These are phyloP conservation scores for Daphoenositta chrysoptera DNA, from an alignment of 2,113 vertebrate species.

Conservation along the genomic window DNA sequence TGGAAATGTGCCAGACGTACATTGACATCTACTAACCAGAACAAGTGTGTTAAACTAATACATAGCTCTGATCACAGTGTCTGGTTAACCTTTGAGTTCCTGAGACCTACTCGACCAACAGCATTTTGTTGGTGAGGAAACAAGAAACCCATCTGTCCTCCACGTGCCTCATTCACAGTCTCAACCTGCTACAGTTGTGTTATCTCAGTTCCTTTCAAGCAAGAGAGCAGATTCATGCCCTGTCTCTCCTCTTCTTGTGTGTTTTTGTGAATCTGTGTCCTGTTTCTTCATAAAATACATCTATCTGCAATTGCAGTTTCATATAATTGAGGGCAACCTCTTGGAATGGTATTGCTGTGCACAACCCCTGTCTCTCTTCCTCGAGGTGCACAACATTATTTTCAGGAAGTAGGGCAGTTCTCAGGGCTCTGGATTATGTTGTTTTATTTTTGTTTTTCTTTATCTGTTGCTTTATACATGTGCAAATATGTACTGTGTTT, in stretches of 20 bases:
- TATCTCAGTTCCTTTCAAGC: background rate
- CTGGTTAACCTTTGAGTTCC: background rate
- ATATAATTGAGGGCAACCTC: background rate
- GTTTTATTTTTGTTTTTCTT: background rate
- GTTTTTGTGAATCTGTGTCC: background rate
- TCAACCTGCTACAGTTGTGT: background rate
- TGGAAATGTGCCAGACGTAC: background rate
- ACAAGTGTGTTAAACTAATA: background rate
- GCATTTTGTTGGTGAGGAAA: background rate
- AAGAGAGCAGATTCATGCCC: background rate
- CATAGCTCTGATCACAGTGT: background rate
- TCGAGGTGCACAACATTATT: background rate
- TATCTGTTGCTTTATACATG: background rate
- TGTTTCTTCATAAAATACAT: background rate
- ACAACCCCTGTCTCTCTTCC: background rate
- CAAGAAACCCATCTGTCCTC: background rate
- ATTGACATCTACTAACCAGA: background rate
- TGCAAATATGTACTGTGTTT: background rate
- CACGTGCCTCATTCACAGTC: background rate
- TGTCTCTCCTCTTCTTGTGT: background rate
- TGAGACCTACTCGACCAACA: background rate
- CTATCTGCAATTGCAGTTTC: background rate
- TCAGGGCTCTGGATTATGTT: background rate
- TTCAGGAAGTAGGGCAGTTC: background rate
- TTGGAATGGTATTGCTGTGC: background rate